A percentile compares a stretch with the other conserved stretches of the same genome.
Evolutionary conservation across 2,797 vertebrate species (phyloP).

Genomic region (Poecilia gillii): DNA sequence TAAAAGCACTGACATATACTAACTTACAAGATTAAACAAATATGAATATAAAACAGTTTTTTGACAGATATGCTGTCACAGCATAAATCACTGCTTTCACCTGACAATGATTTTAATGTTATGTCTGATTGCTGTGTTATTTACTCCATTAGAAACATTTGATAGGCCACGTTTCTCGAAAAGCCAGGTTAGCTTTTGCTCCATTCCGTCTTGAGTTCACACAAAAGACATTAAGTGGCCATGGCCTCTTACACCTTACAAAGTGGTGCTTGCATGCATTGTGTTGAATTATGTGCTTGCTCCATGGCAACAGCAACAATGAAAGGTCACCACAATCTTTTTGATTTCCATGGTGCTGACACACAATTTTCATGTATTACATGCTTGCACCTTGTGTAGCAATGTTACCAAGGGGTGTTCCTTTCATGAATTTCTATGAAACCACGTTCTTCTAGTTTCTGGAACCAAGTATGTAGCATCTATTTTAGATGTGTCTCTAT

Average conservation of each 20-base stretch:
- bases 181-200: neutral
- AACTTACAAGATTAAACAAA: neutral
- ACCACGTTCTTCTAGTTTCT: neutral
- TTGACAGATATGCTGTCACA: neutral
- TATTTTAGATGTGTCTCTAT: neutral
- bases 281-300: neutral
- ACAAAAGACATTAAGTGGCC: neutral
- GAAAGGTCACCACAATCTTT: neutral
- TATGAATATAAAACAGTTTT: neutral
- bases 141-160: neutral
- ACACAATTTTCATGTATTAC: slow-evolving; percentile 1
- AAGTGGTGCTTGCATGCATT: neutral
- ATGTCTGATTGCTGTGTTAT: neutral
- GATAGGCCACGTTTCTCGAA: neutral
- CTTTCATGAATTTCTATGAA: neutral
- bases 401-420: neutral
- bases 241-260: neutral
- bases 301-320: neutral
- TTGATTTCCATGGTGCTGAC: neutral
- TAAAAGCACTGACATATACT: neutral
- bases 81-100: neutral
- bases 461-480: neutral
- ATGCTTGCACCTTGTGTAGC: neutral
- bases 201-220: neutral
- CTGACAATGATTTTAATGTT: neutral